A percentile compares a stretch with the other conserved stretches of the same genome.
Conservation (phyloP, 2,113 vertebrate genomes). For the Ceyx cyanopectus region DNA sequence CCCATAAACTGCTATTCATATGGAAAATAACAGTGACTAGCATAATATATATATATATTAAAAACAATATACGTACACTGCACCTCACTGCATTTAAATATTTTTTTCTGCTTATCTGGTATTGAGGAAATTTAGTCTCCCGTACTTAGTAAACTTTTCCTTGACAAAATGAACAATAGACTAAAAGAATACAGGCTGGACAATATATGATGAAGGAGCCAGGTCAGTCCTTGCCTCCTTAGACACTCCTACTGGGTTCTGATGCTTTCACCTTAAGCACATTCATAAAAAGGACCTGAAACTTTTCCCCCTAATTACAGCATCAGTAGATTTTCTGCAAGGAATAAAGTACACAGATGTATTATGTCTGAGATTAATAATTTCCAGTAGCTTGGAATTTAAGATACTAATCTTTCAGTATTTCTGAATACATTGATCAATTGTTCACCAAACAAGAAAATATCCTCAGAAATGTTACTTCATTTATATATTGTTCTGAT, state of each 20-base stretch:
- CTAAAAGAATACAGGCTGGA: neutral
- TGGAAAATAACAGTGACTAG: neutral
- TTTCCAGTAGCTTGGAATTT: neutral
- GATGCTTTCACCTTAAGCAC: neutral
- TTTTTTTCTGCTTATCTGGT: neutral
- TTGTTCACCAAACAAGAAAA: neutral
- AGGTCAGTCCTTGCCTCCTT: neutral
- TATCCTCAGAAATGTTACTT: neutral
- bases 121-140: fast-evolving
- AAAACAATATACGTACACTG: neutral
- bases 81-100: neutral
- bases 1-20: neutral
- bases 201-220: neutral
- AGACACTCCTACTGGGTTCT: neutral
- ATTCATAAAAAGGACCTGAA: neutral
- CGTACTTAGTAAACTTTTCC: neutral
- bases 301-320: neutral
- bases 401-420: neutral
- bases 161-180: neutral
- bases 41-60: neutral
- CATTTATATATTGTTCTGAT: neutral
- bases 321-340: neutral
- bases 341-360: neutral
- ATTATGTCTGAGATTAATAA: neutral
- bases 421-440: neutral